phyloP scores from a whole-genome alignment of 2,888 invertebrate genomes.

The Mythimna pallens region DNA sequence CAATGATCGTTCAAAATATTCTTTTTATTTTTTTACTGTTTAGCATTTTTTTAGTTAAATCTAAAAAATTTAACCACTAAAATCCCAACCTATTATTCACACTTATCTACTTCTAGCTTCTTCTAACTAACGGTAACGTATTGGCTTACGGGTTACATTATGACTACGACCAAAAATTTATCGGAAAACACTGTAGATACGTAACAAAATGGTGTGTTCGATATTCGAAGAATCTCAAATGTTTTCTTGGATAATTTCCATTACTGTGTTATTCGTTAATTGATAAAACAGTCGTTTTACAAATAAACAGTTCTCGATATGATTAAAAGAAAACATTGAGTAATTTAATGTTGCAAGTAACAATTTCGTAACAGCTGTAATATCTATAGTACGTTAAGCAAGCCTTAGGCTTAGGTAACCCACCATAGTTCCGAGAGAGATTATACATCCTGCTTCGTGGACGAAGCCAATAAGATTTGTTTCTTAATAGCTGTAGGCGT shows the following conservation, averaged over 20 bases:
- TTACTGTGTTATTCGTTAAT: neutral
- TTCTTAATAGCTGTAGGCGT: slow-evolving; percentile 68
- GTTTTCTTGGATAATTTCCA: neutral
- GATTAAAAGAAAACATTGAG: slow-evolving; percentile 62
- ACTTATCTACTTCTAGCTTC: neutral
- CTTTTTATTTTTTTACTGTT: neutral
- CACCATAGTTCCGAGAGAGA: slow-evolving; percentile 84
- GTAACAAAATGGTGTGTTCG: neutral
- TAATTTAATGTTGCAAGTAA: slow-evolving; percentile 70
- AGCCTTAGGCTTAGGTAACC: slow-evolving; percentile 84
- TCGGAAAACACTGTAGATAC: neutral
- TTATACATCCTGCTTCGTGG: slow-evolving; percentile 80
- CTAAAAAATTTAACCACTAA: neutral
- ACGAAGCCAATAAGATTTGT: slow-evolving; percentile 70
- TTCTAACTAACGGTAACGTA: neutral
- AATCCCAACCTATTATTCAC: too few species aligned
- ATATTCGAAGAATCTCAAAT: neutral
- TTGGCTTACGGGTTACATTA: neutral
- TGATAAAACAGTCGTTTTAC: neutral
- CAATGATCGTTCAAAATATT: neutral
- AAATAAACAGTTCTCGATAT: slow-evolving; percentile 8
- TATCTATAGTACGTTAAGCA: slow-evolving; percentile 75
- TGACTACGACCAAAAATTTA: neutral
- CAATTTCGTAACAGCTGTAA: slow-evolving; percentile 79
- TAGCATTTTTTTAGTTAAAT: neutral